A percentile compares a stretch with the other conserved stretches of the same genome.
These are phyloP conservation scores for Heliothis peltigera DNA, from an alignment of 2,888 invertebrate species.

Conservation along the genomic window DNA sequence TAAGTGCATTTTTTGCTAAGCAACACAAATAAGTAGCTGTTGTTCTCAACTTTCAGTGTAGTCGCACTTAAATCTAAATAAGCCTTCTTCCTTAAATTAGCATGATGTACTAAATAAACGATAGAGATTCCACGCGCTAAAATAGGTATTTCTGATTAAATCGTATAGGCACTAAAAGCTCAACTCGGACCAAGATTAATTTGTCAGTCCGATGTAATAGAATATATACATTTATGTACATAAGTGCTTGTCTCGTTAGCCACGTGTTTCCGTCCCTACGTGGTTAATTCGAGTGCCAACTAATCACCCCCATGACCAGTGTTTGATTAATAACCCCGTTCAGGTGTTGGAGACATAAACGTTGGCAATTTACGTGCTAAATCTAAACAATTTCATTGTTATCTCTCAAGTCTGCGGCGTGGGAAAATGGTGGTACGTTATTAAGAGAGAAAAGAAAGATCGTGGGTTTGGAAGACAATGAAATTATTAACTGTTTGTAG, in stretches of 20 bases:
- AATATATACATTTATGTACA: conserved; percentile 10
- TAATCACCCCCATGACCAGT: conserved; percentile 37
- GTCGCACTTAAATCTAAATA: no score
- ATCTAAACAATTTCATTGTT: conserved; percentile 35
- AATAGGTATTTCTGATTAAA: not conserved
- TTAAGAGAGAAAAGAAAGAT: not conserved
- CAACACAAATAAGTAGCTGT: not conserved
- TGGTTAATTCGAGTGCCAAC: conserved; percentile 40
- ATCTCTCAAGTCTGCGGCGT: conserved; percentile 17
- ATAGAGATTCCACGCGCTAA: not conserved
- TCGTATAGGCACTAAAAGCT: no score
- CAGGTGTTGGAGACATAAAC: conserved; percentile 50
- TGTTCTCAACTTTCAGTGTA: no score
- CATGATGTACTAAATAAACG: not conserved
- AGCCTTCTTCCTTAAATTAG: no score
- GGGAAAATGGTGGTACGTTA: conserved; percentile 4
- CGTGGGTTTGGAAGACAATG: not conserved
- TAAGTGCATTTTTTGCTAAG: no score
- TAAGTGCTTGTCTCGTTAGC: conserved; percentile 34
- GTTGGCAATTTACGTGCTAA: conserved; percentile 36
- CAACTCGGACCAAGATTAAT: not conserved
- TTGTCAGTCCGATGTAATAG: conserved; percentile 17
- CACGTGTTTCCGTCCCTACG: conserved; percentile 26
- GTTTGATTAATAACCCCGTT: conserved; percentile 52
- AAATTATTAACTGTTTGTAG: not conserved